These are phyloP conservation scores for Oryzias dopingdopingensis DNA, from an alignment of 2,797 vertebrate species.

Conservation along the genomic window DNA sequence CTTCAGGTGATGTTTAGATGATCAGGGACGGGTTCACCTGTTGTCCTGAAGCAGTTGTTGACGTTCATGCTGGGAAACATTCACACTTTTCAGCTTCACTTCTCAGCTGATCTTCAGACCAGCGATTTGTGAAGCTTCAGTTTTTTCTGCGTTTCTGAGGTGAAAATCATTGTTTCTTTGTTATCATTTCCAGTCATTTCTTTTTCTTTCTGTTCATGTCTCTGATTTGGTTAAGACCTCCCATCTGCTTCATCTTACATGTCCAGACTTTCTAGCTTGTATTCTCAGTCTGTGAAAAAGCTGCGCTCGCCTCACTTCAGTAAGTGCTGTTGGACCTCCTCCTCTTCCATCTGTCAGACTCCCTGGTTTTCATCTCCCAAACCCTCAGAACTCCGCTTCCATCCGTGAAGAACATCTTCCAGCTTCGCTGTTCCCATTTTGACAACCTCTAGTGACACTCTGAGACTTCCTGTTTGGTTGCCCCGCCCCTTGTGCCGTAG, in stretches of 20 bases:
- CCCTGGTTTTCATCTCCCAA: constrained; percentile 21
- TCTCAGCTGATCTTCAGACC: no score
- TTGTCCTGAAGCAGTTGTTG: no score
- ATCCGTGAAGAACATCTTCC: neutral
- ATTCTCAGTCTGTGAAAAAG: constrained; percentile 93
- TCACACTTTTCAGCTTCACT: no score
- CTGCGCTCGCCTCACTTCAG: constrained; percentile 86
- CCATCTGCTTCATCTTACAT: constrained; percentile 90
- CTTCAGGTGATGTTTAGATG: no score
- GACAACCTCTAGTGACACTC: no score
- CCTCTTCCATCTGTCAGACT: constrained; percentile 19
- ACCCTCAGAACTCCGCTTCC: constrained; percentile 11
- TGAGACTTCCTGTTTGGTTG: no score
- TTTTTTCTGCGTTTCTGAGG: no score
- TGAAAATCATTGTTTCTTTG: constrained; percentile 9
- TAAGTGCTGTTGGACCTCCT: constrained; percentile 81
- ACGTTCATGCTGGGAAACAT: no score
- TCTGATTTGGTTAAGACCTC: constrained; percentile 85
- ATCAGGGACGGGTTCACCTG: no score
- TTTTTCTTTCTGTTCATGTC: constrained; percentile 77
- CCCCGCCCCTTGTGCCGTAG: no score
- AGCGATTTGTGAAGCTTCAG: no score
- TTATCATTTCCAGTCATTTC: constrained; percentile 55
- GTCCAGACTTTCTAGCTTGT: constrained; percentile 90
- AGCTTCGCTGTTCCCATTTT: constrained; percentile 6